Evolutionary conservation across 1,140 invertebrate species (phyloP).

Genomic region (Leptopilina boulardi): DNA sequence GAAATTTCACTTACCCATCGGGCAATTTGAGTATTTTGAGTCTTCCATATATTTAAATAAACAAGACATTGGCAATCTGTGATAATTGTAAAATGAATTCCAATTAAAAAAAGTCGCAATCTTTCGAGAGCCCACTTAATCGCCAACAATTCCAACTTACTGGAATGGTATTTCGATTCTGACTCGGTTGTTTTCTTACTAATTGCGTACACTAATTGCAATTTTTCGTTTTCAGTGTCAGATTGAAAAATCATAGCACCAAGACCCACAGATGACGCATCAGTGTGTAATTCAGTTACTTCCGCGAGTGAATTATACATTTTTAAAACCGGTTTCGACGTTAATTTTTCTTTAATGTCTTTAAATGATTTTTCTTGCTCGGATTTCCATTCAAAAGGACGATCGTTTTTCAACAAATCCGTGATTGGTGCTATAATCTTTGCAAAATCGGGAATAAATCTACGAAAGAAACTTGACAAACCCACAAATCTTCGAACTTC

Average conservation of each 20-base stretch:
- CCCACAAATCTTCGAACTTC: constrained; percentile 68
- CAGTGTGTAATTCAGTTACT: constrained; percentile 40
- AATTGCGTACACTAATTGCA: too few relatives aligned
- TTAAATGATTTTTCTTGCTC: constrained; percentile 28
- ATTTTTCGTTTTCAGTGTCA: background rate
- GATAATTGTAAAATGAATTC: constrained; percentile 37
- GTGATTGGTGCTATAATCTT: background rate
- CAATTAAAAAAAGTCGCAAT: constrained; percentile 25
- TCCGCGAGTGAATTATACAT: constrained; percentile 27
- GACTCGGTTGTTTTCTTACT: background rate
- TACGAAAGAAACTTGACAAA: constrained; percentile 63
- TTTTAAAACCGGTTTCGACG: constrained; percentile 28
- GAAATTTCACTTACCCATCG: constrained; percentile 6
- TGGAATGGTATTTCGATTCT: constrained; percentile 26
- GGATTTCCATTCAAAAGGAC: constrained; percentile 25
- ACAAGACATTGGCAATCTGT: constrained; percentile 38
- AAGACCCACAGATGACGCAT: constrained; percentile 35
- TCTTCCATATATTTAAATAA: constrained; percentile 22
- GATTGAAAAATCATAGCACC: constrained; percentile 34
- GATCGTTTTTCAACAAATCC: constrained; percentile 27
- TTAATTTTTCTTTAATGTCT: constrained; percentile 32
- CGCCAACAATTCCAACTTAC: constrained; percentile 34
- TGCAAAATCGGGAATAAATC: constrained; percentile 52
- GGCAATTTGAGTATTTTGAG: constrained; percentile 27
- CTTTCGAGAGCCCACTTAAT: background rate